Base-by-base conservation (phyloP, 1,140 invertebrate genomes). In the Brachionus koreanus region DNA sequence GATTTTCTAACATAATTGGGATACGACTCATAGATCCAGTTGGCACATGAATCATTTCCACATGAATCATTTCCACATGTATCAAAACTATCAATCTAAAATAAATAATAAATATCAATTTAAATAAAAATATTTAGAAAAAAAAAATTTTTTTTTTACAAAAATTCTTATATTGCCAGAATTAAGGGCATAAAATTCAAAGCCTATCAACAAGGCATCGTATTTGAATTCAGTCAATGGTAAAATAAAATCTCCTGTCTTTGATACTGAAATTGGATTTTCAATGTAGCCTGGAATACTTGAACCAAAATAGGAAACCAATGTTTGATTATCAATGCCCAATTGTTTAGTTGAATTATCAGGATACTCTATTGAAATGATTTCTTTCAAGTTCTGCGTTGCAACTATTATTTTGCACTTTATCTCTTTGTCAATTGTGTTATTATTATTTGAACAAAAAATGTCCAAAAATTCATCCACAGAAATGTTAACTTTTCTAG, bases 221-320 rank as follows among this genome's bases (percentile, higher is more conserved):
- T 16, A 72, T 72, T 72, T 72, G 42, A 72, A 72, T 42, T 72
- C 67, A 39, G 67, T 72, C 12, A 39, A 39, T 42, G 67, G 67
- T 37, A 72, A 39, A 35, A 72, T 19, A 72, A 42, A 72, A 7
- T 7, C 10, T 39, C 67, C 67, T 13, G 33, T n/a, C 33, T 33
- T 33, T n/a, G 29, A 65, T 7, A 65, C 25, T 33, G 25, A 29
- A 13, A 10, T n/a, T 33, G 63, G 25, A 37, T n/a, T 65, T 65
- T 12, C 4, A 33, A 65, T 65, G 12, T 29, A 33, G 7, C n/a
- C 12, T 33, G 63, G 63, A 37, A 65, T 10, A n/a, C 10, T 29
- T 33, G 33, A 13, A 13, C 63, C 63, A 65, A 65, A 65, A 65
- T n/a, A 65, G 10, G 63, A 65, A 13, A 65, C 29, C 10, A n/a